A percentile compares a stretch with the other conserved stretches of the same genome.
These are phyloP conservation scores for Zosterops japonicus DNA, from an alignment of 2,113 vertebrate genomes.

Conservation along the genomic window DNA sequence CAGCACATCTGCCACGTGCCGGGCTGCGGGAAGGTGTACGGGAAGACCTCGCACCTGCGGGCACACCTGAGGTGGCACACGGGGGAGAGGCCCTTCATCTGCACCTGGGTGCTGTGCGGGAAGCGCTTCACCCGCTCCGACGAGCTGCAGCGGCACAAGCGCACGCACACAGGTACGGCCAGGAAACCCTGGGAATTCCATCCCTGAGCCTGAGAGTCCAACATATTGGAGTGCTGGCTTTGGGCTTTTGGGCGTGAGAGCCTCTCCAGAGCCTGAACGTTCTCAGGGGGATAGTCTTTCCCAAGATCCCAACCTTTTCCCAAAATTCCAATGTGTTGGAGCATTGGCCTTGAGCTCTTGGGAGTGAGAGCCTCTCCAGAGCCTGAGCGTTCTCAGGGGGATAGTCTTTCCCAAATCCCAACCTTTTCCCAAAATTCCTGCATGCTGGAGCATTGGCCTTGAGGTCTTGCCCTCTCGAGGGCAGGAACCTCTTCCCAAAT, in stretches of 20 bases:
- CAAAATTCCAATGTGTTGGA: rapidly evolving
- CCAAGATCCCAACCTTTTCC: neutral
- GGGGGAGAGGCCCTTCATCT: constrained; percentile 92
- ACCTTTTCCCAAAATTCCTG: neutral
- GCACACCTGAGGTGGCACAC: constrained; percentile 97
- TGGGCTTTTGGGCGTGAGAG: neutral
- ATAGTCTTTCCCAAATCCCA: too few relatives aligned
- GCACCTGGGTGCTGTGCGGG: constrained; percentile 91
- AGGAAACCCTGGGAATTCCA: neutral
- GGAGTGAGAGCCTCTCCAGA: neutral
- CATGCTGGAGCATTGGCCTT: neutral
- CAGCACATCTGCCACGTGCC: constrained; percentile 96
- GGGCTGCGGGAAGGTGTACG: constrained; percentile 93
- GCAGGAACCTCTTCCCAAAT: neutral
- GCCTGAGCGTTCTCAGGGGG: neutral
- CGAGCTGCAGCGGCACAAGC: constrained; percentile 95
- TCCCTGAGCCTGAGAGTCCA: too few relatives aligned
- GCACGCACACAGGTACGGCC: constrained; percentile 89
- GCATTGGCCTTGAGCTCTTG: rapidly evolving
- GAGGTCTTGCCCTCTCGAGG: neutral
- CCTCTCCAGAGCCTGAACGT: neutral
- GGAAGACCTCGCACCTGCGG: constrained; percentile 92
- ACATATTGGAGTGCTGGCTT: rapidly evolving
- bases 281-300: neutral
- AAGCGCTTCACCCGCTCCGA: constrained; percentile 95